Base-by-base conservation (phyloP, 1,140 invertebrate species). In the Orius insidiosus region DNA sequence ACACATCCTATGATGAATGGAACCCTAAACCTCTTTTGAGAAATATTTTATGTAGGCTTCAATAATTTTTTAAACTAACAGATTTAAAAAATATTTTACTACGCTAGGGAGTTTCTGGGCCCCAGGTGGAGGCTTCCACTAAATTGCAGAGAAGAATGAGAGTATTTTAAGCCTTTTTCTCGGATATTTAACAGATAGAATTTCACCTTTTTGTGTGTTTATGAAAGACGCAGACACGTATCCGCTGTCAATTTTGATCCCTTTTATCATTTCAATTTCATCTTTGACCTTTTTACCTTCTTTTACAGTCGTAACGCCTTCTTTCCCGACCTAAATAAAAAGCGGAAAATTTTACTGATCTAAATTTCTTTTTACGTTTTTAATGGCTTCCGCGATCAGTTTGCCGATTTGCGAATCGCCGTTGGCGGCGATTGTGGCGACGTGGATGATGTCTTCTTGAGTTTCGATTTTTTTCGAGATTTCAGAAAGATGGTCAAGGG, bases 151-250 rank as follows among this genome's bases (percentile, higher is more conserved):
- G n/a, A n/a, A n/a, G n/a, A n/a, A n/a, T n/a, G n/a, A n/a, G n/a
- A n/a, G n/a, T n/a, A n/a, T n/a, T n/a, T n/a, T n/a, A 24, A 24
- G 7, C 7, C 3, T 24, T 3, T 3, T 24, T 24, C 24, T 24
- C 7, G 24, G 24, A 24, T 4, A 24, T 7, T 24, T 24, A 24
- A 24, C 7, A 7, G 24, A 24, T 24, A 24, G 7, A 24, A 24
- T 24, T 24, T 24, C 24, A 24, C 24, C 24, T 24, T 24, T 24
- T 43, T 32, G 9, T 3, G 41, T 68, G 58, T 78, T 82, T 52
- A 81, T 78, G 57, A 81, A 83, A 55, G 82, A 83, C 5, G 78
- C 78, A 10, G 78, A 83, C 54, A 82, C 78, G 60, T 80, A 82
- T 15, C 80, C 78, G 35, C 79, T 65, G 56, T 82, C 78, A 65